Base-by-base conservation (phyloP, 2,113 vertebrate species). In the Xyrauchen texanus region DNA sequence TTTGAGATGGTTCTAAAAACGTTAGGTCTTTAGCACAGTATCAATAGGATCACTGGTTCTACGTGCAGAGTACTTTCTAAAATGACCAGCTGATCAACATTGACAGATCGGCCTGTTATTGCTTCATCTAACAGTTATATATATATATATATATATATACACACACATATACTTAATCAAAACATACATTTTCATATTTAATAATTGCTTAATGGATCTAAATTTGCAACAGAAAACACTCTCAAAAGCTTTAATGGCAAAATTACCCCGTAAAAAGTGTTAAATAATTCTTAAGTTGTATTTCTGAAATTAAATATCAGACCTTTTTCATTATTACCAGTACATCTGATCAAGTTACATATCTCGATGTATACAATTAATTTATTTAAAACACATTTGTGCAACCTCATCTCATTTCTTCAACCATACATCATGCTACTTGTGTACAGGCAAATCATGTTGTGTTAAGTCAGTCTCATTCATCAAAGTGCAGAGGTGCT, bases 401-500 rank as follows among this genome's bases (percentile, higher is more conserved):
- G 21, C 3, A 3, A 34, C 1, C 13, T 57, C 57, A 16, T 46
- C 15, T 13, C 7, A 47, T 49, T 47, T 45, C 34, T 45, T 57
- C 45, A 3, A 45, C 44, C 34, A 9, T 71, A 6, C n/a, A 45
- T 70, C 57, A 57, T 34, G 13, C 68, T 55, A 53, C 10, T 12
- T 57, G 68, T 58, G 58, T 64, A 53, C 70, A 58, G 49, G 61
- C 15, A 34, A 71, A 58, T 34, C 21, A 58, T n/a, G 55, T 8
- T 66, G 52, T 9, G 52, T 73, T 64, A 79, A 34, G 21, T 34
- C 13, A 66, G 49, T 84, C 53, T 64, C 8, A 68, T 44, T 76
- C 16, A 52, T 85, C 66, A 92, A 91, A 93, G 90, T 91, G 89
- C 88, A 87, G 78, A 60, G 68, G 88, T 90, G 91, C 87, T 72